phyloP scores from a whole-genome alignment of 2,113 vertebrate species.

The Dicentrarchus labrax region DNA sequence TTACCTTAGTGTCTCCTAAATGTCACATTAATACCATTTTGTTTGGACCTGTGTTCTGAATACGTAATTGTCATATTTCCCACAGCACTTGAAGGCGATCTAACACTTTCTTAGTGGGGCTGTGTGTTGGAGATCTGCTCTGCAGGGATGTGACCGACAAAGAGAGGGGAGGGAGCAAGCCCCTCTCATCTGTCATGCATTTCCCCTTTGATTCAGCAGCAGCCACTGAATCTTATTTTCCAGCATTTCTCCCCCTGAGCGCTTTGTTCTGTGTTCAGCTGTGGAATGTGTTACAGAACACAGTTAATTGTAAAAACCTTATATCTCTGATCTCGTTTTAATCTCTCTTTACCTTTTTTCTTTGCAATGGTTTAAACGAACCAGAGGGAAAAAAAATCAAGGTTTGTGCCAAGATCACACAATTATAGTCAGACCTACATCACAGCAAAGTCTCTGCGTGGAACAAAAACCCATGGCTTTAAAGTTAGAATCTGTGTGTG shows the following conservation, averaged over 20 bases:
- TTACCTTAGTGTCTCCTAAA: background rate
- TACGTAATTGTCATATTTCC: constrained; percentile 23
- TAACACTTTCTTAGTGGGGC: constrained; percentile 44
- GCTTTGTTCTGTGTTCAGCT: constrained; percentile 75
- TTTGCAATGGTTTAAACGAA: background rate
- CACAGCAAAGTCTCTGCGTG: background rate
- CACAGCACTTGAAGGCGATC: constrained; percentile 48
- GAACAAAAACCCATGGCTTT: background rate
- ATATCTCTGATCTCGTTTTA: constrained; percentile 50
- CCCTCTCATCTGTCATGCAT: constrained; percentile 85
- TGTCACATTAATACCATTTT: background rate
- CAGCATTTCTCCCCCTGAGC: constrained; percentile 70
- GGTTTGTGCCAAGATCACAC: constrained; percentile 34
- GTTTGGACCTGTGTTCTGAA: background rate
- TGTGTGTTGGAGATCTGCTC: constrained; percentile 71
- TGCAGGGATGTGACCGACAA: constrained; percentile 81
- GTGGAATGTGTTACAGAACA: constrained; percentile 64
- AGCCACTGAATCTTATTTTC: constrained; percentile 81
- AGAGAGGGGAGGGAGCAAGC: constrained; percentile 71
- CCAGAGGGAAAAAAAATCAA: background rate
- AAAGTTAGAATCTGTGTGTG: constrained; percentile 11
- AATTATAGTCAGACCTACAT: constrained; percentile 20
- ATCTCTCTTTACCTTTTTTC: constrained; percentile 17
- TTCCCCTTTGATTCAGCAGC: constrained; percentile 82
- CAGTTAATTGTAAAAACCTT: constrained; percentile 57